These are phyloP conservation scores for Molothrus aeneus DNA, from an alignment of 2,797 vertebrate species.

Conservation along the genomic window DNA sequence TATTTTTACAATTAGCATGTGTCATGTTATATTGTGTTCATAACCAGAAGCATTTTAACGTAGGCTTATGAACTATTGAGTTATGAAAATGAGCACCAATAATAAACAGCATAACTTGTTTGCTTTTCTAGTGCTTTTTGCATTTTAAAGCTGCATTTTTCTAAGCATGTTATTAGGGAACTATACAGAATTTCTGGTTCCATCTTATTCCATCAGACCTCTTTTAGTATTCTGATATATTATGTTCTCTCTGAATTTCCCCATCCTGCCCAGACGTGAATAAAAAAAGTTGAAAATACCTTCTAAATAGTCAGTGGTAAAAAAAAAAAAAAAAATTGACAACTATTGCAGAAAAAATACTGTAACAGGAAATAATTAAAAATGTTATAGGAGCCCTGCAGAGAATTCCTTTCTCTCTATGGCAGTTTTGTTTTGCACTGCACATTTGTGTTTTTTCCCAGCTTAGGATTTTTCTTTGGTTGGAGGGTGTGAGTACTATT, in stretches of 20 bases:
- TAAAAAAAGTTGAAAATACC: background rate
- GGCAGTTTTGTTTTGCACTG: background rate
- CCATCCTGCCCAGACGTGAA: background rate
- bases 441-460: background rate
- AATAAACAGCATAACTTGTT: background rate
- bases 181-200: background rate
- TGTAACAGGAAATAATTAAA: background rate
- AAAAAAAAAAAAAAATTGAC: too few species aligned
- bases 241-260: background rate
- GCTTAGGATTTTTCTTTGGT: background rate
- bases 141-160: background rate
- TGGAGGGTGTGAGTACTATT: background rate
- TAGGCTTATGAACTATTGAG: background rate
- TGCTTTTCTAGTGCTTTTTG: background rate
- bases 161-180: background rate
- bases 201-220: background rate
- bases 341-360: background rate
- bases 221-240: background rate
- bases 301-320: background rate
- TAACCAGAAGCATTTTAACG: background rate
- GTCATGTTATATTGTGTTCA: background rate
- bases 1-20: background rate
- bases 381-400: background rate
- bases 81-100: background rate
- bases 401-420: background rate